phyloP scores from a whole-genome alignment of 2,888 invertebrate genomes.

The Galeruca laticollis region DNA sequence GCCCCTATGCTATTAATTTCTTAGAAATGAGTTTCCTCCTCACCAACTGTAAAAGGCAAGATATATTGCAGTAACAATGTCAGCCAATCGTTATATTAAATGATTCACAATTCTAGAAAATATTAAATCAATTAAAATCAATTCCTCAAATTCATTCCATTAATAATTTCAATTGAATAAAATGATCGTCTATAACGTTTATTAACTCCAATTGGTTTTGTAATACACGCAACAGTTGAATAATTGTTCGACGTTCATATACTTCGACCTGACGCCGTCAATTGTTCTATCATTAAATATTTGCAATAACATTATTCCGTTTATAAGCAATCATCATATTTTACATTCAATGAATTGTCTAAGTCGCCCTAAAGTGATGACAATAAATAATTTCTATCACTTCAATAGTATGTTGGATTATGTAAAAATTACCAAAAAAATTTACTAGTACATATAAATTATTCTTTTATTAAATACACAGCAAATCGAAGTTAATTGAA shows the following conservation, averaged over 20 bases:
- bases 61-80: too few relatives aligned
- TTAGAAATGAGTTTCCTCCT: too few relatives aligned
- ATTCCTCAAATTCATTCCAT: neutral
- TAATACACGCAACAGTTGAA: neutral
- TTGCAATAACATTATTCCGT: neutral
- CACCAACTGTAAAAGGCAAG: too few relatives aligned
- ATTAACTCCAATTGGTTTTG: neutral
- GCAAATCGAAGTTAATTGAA: too few relatives aligned
- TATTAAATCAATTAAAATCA: too few relatives aligned
- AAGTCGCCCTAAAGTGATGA: neutral
- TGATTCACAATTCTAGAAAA: too few relatives aligned
- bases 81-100: too few relatives aligned
- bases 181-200: neutral
- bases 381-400: neutral
- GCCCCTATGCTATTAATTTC: too few relatives aligned
- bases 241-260: slow-evolving; percentile 1
- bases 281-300: slow-evolving; percentile 7
- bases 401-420: neutral
- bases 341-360: neutral
- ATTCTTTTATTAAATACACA: too few relatives aligned
- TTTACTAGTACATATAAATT: neutral
- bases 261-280: neutral
- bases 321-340: neutral
- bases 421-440: neutral
- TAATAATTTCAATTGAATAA: neutral